Conservation (phyloP, 2,113 vertebrate genomes). For the Sorex araneus region DNA sequence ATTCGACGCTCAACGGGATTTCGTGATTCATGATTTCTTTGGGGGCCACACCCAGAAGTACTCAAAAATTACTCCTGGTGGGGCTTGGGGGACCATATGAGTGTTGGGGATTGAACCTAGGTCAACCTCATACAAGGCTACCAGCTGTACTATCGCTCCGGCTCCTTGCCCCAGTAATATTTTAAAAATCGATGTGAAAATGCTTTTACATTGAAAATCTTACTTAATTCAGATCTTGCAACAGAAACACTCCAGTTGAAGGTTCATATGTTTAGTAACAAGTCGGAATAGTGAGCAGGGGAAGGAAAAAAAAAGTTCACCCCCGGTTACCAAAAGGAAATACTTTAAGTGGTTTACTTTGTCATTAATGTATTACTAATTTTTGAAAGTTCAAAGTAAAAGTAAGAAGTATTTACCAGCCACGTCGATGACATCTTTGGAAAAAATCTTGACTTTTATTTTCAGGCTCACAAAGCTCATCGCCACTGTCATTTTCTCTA, state of each 20-base stretch:
- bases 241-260: neutral
- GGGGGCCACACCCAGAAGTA: too few species aligned
- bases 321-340: conserved; percentile 22
- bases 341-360: conserved; percentile 29
- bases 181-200: conserved; percentile 41
- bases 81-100: too few species aligned
- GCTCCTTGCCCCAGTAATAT: neutral
- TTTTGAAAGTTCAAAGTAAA: neutral
- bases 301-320: neutral
- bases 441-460: neutral
- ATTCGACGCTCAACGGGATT: too few species aligned
- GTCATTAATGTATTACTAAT: conserved; percentile 22
- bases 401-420: neutral
- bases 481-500: neutral
- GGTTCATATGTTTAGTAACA: conserved; percentile 5
- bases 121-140: too few species aligned
- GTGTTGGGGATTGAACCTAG: too few species aligned
- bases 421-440: conserved; percentile 4
- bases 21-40: too few species aligned
- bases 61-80: too few species aligned
- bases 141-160: too few species aligned
- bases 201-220: conserved; percentile 34
- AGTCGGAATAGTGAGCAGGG: conserved; percentile 17
- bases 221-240: conserved; percentile 41
- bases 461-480: neutral